Base-by-base conservation (phyloP, 2,113 vertebrate genomes). In the Calidris pygmaea region DNA sequence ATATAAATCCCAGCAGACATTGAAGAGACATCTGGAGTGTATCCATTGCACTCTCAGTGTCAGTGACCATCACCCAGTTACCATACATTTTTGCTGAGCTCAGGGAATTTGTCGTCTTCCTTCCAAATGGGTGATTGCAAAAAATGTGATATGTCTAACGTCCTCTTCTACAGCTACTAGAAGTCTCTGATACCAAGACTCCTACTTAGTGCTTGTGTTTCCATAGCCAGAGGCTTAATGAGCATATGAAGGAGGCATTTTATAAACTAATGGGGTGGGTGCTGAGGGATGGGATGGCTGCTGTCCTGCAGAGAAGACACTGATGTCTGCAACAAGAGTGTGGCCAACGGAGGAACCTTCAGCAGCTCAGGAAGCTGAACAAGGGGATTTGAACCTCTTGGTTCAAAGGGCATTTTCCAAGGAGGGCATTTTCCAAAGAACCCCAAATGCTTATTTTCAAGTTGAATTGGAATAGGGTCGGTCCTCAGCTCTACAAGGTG, bases 21-120 rank as follows among this genome's bases (percentile, higher is more conserved):
- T 73, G 55, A 85, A 58, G 59, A 96, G 63, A 85, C 89, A 85
- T 96, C 78, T 95, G 91, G 77, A 92, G 50, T 52, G 67, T 77
- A 39, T 95, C 91, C 84, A 47, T 47, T 77, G 50, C 94, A 91
- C 74, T 92, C 45, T 16, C 67, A 37, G 24, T 58, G 86, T 72
- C 79, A 56, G 65, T 73, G 77, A 62, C 79, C 77, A 82, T 87
- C 74, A 66, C 84, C 77, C 84, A 95, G 23, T 50, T 52, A 59
- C 80, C 58, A 71, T 53, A 3, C 10, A 43, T 30, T 87, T 95
- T 89, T 91, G 87, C 81, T 94, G 89, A 95, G 45, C n/a, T 82
- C 67, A 50, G 53, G 50, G 63, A 90, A 70, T 82, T 50, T 52
- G 73, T 70, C 53, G 20, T 74, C 37, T 92, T 78, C 37, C 20